These are phyloP conservation scores for Smutsia temminckii DNA, from an alignment of 2,797 vertebrate species.

Conservation along the genomic window DNA sequence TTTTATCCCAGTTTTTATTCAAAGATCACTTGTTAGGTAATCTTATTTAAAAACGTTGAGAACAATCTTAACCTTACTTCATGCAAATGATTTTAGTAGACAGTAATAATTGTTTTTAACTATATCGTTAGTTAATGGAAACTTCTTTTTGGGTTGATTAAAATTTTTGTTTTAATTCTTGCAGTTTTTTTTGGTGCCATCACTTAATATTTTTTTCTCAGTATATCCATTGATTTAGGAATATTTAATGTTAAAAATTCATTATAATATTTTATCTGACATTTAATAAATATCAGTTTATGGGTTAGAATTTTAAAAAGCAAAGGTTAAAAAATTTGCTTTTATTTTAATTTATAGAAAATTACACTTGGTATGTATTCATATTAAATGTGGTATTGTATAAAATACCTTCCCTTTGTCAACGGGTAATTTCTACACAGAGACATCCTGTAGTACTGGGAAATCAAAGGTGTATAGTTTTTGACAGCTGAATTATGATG, in stretches of 20 bases:
- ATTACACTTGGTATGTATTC: background rate
- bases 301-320: conserved; percentile 53
- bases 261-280: conserved; percentile 52
- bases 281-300: conserved; percentile 51
- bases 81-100: conserved; percentile 72
- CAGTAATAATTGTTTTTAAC: conserved; percentile 75
- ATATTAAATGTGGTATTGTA: conserved; percentile 33
- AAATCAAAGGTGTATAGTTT: background rate
- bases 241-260: conserved; percentile 44
- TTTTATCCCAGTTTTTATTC: conserved; percentile 33
- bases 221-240: conserved; percentile 36
- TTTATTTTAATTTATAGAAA: conserved; percentile 68
- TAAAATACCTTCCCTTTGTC: background rate
- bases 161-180: conserved; percentile 53
- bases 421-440: background rate
- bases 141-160: conserved; percentile 57
- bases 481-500: background rate
- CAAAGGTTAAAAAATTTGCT: conserved; percentile 48
- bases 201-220: conserved; percentile 33
- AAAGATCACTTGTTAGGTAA: conserved; percentile 53
- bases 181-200: conserved; percentile 33
- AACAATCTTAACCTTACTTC: conserved; percentile 72
- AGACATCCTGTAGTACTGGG: background rate
- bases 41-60: conserved; percentile 76
- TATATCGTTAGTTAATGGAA: conserved; percentile 77